Evolutionary conservation across 2,888 invertebrate genomes (phyloP), one percentile per base, ranked within the genome.

Genomic region (Stomorhina lunata): DNA sequence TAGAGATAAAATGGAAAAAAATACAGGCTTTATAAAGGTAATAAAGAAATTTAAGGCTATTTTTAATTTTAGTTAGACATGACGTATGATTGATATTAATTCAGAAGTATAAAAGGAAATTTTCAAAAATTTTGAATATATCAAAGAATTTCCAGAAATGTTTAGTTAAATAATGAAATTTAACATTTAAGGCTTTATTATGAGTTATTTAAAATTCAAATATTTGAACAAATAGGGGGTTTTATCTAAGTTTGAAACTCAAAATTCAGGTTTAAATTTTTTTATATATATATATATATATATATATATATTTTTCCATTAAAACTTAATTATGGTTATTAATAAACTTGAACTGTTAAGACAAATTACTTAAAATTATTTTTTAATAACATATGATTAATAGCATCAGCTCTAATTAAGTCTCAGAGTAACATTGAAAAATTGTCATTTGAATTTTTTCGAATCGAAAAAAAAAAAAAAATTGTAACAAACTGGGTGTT

Each of bases 401-500:
- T 48, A n/a, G n/a, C n/a, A 63, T 61, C 37, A 63, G 25, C 34
- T 53, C 61, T 61, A 59, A 66, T 72, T 61, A 53, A 43, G 57
- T 50, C 50, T 61, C 59, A 75, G n/a, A n/a, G 43, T 76, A 65
- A 17, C 72, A 79, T 71, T 72, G 57, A 65, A 48, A 12, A 27
- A 45, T 53, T 48, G 50, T 50, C 29, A 61, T 40, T 29, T 68
- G 32, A 15, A 34, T 3, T 29, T 63, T 32, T 29, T 55, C 7
- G 17, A 17, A 40, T 32, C 27, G 17, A n/a, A 15, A 57, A 1
- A 48, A 37, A 53, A 59, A 55, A 9, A 45, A 55, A 45, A 32
- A 40, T 34, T 32, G 12, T 25, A n/a, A 40, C n/a, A 55, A 72
- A 65, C 48, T 78, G 66, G 72, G 78, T 73, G 73, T 63, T 72